Base-by-base conservation (phyloP, 2,113 vertebrate species). In the Aphyosemion australe region DNA sequence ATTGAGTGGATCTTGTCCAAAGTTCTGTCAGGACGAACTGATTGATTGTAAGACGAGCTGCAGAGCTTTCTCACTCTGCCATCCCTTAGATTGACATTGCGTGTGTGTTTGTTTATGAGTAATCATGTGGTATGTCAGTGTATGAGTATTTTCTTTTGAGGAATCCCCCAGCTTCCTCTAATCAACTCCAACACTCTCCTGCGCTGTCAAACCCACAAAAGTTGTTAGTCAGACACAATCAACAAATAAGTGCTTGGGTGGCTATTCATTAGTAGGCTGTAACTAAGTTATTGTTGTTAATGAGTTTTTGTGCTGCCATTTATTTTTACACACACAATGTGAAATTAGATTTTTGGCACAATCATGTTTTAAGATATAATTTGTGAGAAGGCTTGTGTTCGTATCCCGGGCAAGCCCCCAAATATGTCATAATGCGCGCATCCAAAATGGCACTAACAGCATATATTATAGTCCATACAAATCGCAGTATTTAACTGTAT, bases 41-140 rank as follows among this genome's bases (percentile, higher is more conserved):
- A 82, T 76, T 70, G 71, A 87, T 75, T 67, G 47, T 53, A 64
- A 74, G 73, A 78, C 53, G 52, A 62, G 45, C 61, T 50, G 61
- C 66, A 55, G 47, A 21, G 41, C 16, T 62, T 59, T 65, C 34
- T 14, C 1, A 8, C 32, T 6, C 60, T 37, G 53, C 41, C 49
- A 65, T 74, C 60, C 76, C 53, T 65, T 21, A 61, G 72, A 16
- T 49, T 45, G 56, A 63, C 43, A 39, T 10, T 4, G 11, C 45
- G 46, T 65, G 58, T 56, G 13, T 51, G 13, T 31, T 49, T 50
- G 20, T 60, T 49, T 16, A 12, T 41, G 18, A 18, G 20, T 42
- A 16, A 43, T 34, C 61, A 32, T 50, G 54, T 53, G 37, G 39
- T 61, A 26, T 54, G 48, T 42, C 18, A 55, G 49, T 15, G 8